These are phyloP conservation scores for Rattus rattus DNA, from an alignment of 2,113 vertebrate genomes.

Conservation along the genomic window DNA sequence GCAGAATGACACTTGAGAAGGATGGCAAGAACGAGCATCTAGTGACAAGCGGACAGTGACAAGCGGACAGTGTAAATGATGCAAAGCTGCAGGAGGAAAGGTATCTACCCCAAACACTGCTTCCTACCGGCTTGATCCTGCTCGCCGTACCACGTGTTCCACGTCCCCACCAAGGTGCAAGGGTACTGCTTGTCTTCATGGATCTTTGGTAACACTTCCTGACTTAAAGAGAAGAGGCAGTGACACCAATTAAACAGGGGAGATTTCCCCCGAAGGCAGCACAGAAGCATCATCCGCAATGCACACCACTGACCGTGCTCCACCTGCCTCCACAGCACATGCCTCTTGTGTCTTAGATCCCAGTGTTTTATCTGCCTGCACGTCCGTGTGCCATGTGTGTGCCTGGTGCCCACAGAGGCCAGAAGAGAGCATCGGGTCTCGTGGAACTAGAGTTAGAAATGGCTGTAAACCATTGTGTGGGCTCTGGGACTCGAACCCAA, in stretches of 20 bases:
- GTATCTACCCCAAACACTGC: constrained; percentile 30
- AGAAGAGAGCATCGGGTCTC: background rate
- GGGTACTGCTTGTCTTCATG: constrained; percentile 94
- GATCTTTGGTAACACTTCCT: constrained; percentile 94
- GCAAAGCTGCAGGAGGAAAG: constrained; percentile 4
- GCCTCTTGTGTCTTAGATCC: background rate
- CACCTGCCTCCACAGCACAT: background rate
- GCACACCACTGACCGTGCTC: background rate
- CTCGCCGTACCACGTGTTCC: constrained; percentile 99
- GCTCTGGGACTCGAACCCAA: background rate
- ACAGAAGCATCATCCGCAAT: background rate
- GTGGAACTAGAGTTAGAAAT: background rate
- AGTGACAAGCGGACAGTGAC: constrained; percentile 16
- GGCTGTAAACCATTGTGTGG: background rate
- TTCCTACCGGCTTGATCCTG: constrained; percentile 98
- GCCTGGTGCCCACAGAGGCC: background rate
- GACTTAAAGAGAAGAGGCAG: constrained; percentile 89
- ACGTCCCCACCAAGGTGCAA: constrained; percentile 97
- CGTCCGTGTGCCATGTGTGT: background rate
- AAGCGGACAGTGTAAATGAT: background rate
- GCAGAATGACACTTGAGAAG: constrained; percentile 7
- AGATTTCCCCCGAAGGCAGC: background rate
- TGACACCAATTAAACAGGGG: constrained; percentile 53
- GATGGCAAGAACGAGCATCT: constrained; percentile 28
- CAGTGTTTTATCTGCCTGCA: background rate